phyloP scores from a whole-genome alignment of 2,797 vertebrate genomes.

The Tinamus major region DNA sequence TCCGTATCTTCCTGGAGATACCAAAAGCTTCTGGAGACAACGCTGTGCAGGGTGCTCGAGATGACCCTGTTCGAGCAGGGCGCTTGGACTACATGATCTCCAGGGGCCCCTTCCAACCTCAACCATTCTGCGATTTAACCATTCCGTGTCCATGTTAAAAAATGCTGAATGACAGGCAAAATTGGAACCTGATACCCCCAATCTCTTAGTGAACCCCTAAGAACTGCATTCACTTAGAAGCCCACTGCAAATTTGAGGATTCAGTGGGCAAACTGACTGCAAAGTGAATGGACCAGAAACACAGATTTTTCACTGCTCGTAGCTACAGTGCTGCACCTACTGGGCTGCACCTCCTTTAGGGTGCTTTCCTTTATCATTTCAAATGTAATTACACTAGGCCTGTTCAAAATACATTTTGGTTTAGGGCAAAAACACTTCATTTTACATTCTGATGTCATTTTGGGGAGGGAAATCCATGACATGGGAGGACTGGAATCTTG shows the following conservation, averaged over 20 bases:
- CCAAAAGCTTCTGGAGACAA: not conserved
- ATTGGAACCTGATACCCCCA: constrained; percentile 9
- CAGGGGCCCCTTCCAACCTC: not conserved
- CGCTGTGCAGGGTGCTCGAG: not conserved
- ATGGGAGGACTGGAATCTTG: not conserved
- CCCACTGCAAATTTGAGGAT: constrained; percentile 39
- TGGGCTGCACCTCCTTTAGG: constrained; percentile 44
- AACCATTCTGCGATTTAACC: not conserved
- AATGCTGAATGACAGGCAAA: not conserved
- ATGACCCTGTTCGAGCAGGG: not conserved
- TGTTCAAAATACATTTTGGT: constrained; percentile 43
- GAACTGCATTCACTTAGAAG: not conserved
- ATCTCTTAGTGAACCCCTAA: not conserved
- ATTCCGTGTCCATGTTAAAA: not conserved
- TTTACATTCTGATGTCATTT: not conserved
- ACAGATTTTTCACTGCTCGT: not conserved
- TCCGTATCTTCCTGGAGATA: not conserved
- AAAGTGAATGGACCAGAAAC: constrained; percentile 47
- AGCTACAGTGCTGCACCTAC: not conserved
- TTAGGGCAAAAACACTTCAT: constrained; percentile 1
- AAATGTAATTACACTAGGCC: constrained; percentile 30
- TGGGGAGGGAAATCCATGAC: not conserved
- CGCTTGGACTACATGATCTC: not conserved
- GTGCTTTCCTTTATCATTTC: constrained; percentile 39
- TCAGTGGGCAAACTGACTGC: constrained; percentile 51